phyloP scores from a whole-genome alignment of 2,888 invertebrate genomes.

The Siphlonurus alternatus region DNA sequence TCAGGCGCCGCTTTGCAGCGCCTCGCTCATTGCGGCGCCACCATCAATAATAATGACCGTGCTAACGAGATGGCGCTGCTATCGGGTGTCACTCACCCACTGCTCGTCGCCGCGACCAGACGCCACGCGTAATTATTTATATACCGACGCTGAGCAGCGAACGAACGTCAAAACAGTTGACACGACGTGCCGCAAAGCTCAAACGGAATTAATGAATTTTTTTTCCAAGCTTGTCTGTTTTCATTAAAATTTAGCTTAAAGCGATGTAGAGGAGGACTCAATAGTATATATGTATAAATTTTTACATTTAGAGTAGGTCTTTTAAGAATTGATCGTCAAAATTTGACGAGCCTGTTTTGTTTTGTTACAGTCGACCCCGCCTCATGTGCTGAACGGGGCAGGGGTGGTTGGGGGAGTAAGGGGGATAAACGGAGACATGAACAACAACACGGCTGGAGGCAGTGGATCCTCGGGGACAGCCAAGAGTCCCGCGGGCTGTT shows the following conservation, averaged over 20 bases:
- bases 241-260: neutral
- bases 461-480: neutral
- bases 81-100: constrained; percentile 1
- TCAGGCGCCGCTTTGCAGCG: too few species aligned
- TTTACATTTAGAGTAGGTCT: too few species aligned
- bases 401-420: constrained; percentile 22
- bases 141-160: neutral
- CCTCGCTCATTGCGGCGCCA: neutral
- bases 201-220: constrained; percentile 1
- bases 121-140: constrained; percentile 4
- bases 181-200: constrained; percentile 1
- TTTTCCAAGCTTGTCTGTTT: neutral
- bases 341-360: too few species aligned
- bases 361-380: neutral
- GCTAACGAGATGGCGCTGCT: constrained; percentile 2
- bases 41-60: constrained; percentile 2
- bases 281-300: too few species aligned
- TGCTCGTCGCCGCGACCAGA: too few species aligned
- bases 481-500: neutral
- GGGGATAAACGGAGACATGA: constrained; percentile 34
- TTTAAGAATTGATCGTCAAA: too few species aligned
- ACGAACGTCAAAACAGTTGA: neutral
- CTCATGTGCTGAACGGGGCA: constrained; percentile 13
- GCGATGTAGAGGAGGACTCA: too few species aligned
- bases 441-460: constrained; percentile 45